Evolutionary conservation across 2,888 invertebrate species (phyloP), one percentile per base, ranked within the genome.

Genomic region (Tortrix viridana): DNA sequence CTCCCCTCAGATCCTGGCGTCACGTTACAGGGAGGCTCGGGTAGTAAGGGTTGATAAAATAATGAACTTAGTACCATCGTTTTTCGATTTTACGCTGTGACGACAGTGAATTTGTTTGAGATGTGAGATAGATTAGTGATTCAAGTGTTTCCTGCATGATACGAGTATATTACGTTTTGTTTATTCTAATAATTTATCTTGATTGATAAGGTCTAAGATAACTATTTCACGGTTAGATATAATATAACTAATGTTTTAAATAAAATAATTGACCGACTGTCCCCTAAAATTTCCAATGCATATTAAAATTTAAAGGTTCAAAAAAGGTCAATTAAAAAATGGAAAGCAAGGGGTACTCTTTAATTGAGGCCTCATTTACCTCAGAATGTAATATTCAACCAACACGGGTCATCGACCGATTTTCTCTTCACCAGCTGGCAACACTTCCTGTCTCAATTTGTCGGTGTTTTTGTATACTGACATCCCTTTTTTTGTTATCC

Each of bases 371-470:
- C 49, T 44, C 22, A 26, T 64, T 60, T 54, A 58, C 57, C 58
- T 53, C 18, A 58, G 47, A 47, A 43, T 41, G 47, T 58, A 37
- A 22, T 52, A 50, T 50, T 37, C 14, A 50, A 58, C 73, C 60
- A 66, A 67, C 65, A 68, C 55, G 65, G 67, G 89, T 86, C 88
- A 81, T 76, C 75, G 88, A 82, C 87, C 90, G 82, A 67, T 88
- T 89, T 86, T 85, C 79, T 80, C 74, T 72, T 72, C 82, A 85
- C 86, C 91, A 88, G 86, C 86, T 89, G 90, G 75, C 81, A 76
- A 71, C 77, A 81, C 74, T 89, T 92, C 92, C 92, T 87, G 91
- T 88, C 86, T 88, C 86, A 86, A 84, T 89, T 88, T 84, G 88
- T 84, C 82, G 77, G 77, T 83, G 77, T 84, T 85, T 84, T 84